Conservation (phyloP, 2,888 invertebrate genomes). For the Clanis bilineata region DNA sequence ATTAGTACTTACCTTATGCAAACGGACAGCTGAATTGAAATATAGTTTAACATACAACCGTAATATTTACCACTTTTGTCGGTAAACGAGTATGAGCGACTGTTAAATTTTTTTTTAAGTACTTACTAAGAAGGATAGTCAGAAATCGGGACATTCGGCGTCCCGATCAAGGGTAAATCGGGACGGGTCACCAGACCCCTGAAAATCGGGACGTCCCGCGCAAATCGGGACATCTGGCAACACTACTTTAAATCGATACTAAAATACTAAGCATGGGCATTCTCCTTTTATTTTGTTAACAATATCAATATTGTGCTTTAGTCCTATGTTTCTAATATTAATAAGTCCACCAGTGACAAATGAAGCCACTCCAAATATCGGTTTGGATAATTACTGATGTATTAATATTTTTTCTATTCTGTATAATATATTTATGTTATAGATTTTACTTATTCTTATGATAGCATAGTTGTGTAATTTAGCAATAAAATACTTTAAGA, state of each 20-base stretch:
- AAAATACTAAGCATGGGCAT: neutral
- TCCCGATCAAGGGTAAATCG: too few species aligned
- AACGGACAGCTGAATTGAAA: too few species aligned
- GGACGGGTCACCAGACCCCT: too few species aligned
- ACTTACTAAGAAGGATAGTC: too few species aligned
- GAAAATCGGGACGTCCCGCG: too few species aligned
- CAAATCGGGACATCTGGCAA: too few species aligned
- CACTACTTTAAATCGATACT: neutral
- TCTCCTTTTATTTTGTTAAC: neutral
- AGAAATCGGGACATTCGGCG: too few species aligned
- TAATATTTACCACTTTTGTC: too few species aligned
- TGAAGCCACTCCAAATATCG: neutral
- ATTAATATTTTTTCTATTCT: neutral
- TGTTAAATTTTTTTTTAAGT: too few species aligned
- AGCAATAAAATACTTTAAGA: slow-evolving; percentile 2
- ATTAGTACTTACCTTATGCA: too few species aligned
- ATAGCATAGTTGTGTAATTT: neutral
- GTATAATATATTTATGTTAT: slow-evolving; percentile 23
- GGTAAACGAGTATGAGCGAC: too few species aligned
- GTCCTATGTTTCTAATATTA: neutral
- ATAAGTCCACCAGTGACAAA: slow-evolving; percentile 50
- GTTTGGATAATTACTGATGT: neutral
- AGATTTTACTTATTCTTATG: slow-evolving; percentile 6
- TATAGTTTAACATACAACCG: too few species aligned
- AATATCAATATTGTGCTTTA: slow-evolving; percentile 22